These are phyloP conservation scores for Microplitis demolitor DNA, from an alignment of 1,140 invertebrate genomes.

Conservation along the genomic window DNA sequence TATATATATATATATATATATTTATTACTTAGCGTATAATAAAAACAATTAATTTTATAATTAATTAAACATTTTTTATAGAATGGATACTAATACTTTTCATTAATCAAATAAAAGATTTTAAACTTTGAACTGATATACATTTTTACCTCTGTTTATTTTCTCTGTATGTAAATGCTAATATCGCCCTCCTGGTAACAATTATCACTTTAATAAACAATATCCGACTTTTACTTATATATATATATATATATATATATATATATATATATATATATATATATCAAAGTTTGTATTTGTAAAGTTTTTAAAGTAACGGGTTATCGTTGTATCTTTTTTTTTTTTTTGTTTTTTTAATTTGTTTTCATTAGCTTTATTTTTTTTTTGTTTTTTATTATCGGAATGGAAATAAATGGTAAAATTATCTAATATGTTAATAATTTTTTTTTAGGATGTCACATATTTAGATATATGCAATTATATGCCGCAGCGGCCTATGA, in stretches of 20 bases:
- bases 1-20: too few relatives aligned
- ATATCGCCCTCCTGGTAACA: constrained; percentile 56
- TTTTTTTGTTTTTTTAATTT: neutral
- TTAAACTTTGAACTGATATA: neutral
- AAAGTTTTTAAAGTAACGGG: constrained; percentile 8
- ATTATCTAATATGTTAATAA: constrained; percentile 1
- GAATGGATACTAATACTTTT: too few relatives aligned
- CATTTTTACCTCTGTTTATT: neutral
- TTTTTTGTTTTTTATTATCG: neutral
- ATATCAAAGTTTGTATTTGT: constrained; percentile 26
- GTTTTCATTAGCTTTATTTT: neutral
- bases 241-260: constrained; percentile 11
- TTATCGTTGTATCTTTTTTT: constrained; percentile 6
- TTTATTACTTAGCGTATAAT: neutral
- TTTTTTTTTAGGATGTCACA: constrained; percentile 53
- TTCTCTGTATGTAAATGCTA: constrained; percentile 21
- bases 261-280: constrained; percentile 9
- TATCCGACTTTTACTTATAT: constrained; percentile 20
- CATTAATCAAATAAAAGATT: too few relatives aligned
- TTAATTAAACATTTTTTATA: too few relatives aligned
- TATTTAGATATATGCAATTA: constrained; percentile 59
- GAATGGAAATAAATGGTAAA: constrained; percentile 5
- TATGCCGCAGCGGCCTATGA: constrained; percentile 61
- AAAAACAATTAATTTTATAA: neutral
- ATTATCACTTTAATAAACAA: constrained; percentile 56